Percentiles rank a stretch among this genome's conserved stretches.
phyloP scores from a whole-genome alignment of 1,140 invertebrate genomes.

The Maniola jurtina region DNA sequence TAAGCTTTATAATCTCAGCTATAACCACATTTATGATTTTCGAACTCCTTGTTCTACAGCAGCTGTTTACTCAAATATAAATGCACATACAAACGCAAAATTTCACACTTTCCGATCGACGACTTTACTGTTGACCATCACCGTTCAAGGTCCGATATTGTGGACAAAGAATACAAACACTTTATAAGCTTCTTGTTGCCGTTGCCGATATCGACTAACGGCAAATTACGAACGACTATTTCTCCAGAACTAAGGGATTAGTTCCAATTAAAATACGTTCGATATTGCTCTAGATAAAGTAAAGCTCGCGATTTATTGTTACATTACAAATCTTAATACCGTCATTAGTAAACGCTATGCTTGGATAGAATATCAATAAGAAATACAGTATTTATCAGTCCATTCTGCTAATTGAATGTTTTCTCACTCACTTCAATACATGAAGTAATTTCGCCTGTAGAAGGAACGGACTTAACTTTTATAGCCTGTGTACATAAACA shows the following conservation, averaged over 20 bases:
- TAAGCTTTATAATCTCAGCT: not conserved
- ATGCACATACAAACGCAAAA: conserved; percentile 7
- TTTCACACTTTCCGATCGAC: conserved; percentile 3
- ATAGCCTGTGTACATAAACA: conserved; percentile 46
- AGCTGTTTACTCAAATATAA: not conserved
- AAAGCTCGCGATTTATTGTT: conserved; percentile 7
- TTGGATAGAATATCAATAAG: conserved; percentile 1
- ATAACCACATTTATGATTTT: not conserved
- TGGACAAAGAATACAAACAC: not conserved
- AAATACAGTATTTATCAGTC: not conserved
- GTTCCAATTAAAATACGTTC: conserved; percentile 7
- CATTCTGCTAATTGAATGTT: conserved; percentile 2
- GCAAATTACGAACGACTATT: conserved; percentile 1
- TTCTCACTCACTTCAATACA: conserved; percentile 2
- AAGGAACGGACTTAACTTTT: conserved; percentile 35
- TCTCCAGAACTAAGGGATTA: conserved; percentile 1
- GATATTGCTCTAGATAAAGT: conserved; percentile 8
- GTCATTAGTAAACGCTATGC: not conserved
- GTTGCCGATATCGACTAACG: conserved; percentile 1
- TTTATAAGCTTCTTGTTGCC: not conserved
- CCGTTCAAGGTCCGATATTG: not conserved
- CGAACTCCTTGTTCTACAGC: not conserved
- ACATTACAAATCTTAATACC: not conserved
- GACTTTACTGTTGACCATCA: not conserved
- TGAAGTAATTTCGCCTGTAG: not conserved